A percentile compares a stretch with the other conserved stretches of the same genome.
Evolutionary conservation across 2,888 invertebrate species (phyloP).

Genomic region (Adelphocoris suturalis): DNA sequence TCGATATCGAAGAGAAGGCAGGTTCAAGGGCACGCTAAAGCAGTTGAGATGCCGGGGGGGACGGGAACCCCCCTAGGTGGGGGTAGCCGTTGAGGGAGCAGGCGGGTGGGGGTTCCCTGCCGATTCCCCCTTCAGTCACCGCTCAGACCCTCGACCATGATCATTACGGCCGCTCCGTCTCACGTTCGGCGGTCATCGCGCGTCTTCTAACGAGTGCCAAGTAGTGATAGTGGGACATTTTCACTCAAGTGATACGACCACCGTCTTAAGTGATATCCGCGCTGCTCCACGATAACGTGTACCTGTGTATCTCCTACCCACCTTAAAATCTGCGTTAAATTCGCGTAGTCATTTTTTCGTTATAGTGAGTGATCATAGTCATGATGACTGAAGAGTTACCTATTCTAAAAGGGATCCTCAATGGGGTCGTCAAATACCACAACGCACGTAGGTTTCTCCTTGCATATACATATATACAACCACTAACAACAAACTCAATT

Average conservation of each 20-base stretch:
- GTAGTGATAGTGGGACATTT: not conserved
- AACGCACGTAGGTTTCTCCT: constrained; percentile 91
- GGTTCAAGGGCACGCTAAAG: constrained; percentile 76
- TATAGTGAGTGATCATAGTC: constrained; percentile 64
- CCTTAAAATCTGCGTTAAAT: not conserved
- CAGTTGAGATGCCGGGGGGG: constrained; percentile 41
- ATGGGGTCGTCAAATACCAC: constrained; percentile 93
- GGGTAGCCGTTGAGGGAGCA: constrained; percentile 26
- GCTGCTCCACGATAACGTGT: constrained; percentile 27
- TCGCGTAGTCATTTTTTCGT: constrained; percentile 47
- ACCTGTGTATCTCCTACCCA: constrained; percentile 39
- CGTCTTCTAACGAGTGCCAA: constrained; percentile 45
- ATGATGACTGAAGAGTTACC: constrained; percentile 94
- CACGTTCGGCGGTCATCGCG: constrained; percentile 27
- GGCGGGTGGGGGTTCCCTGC: not conserved
- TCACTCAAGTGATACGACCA: not conserved
- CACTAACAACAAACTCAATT: not conserved
- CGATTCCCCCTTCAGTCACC: constrained; percentile 54
- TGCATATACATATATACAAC: not conserved
- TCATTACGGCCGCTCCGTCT: not conserved
- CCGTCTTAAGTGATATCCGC: not conserved
- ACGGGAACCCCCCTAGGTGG: constrained; percentile 16
- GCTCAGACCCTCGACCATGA: constrained; percentile 35
- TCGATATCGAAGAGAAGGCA: constrained; percentile 78
- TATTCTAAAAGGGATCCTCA: constrained; percentile 93